These are phyloP conservation scores for Catocala sponsa DNA, from an alignment of 2,888 invertebrate species.

Conservation along the genomic window DNA sequence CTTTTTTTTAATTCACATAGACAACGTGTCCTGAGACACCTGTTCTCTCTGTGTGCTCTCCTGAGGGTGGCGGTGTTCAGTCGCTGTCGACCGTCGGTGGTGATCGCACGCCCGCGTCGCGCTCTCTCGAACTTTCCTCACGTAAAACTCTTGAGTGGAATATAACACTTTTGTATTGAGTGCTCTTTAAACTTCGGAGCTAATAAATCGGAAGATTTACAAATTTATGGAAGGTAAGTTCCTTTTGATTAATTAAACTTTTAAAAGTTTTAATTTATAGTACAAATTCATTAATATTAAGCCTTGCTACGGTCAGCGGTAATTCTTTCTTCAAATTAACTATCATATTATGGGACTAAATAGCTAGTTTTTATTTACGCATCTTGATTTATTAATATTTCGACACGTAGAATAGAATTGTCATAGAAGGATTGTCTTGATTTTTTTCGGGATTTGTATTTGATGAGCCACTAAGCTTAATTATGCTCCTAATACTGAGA, in stretches of 20 bases:
- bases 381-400: too few species aligned
- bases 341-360: too few species aligned
- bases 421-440: too few species aligned
- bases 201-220: conserved; percentile 34
- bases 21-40: conserved; percentile 23
- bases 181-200: conserved; percentile 32
- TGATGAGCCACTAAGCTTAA: too few species aligned
- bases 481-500: too few species aligned
- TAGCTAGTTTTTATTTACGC: too few species aligned
- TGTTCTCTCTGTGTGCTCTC: conserved; percentile 20
- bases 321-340: too few species aligned
- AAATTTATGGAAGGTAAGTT: conserved; percentile 47
- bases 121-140: conserved; percentile 30
- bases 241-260: conserved; percentile 4
- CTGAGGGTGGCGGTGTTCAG: conserved; percentile 21
- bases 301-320: too few species aligned
- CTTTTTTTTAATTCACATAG: too few species aligned
- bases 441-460: too few species aligned
- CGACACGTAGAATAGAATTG: too few species aligned
- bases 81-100: conserved; percentile 29
- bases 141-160: conserved; percentile 35
- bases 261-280: not conserved
- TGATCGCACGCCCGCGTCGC: conserved; percentile 26
- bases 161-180: conserved; percentile 30
- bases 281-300: not conserved